Evolutionary conservation across 1,140 invertebrate genomes (phyloP), one percentile per base, ranked within the genome.

Genomic region (Hesperophylax magnus): DNA sequence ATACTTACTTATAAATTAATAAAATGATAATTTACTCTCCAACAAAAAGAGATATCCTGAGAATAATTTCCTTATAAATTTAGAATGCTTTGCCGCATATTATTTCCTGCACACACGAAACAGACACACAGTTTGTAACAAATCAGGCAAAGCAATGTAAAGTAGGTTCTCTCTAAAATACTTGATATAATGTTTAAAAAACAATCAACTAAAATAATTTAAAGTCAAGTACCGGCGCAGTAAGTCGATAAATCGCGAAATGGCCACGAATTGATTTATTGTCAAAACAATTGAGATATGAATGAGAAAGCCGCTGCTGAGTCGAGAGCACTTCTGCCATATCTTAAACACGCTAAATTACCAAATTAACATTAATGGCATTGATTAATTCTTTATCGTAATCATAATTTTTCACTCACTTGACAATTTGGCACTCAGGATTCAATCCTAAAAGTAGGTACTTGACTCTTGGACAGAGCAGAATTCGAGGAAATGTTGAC

Each of bases 371-470:
- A 65, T 65, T 24, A 14, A 27, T 65, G 27, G 3, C 7, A 65
- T 65, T 27, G 27, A 65, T 65, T 65, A 65, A 34, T 27, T 65
- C 17, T 65, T 65, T 65, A 65, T 65, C 61, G 22, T 65, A 17
- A 27, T 65, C 61, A n/a, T 17, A 31, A 27, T 65, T 6, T 27
- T 27, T 31, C 15, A 15, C 9, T 27, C 61, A 65, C 61, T 65
- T 65, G 22, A 65, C 61, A 31, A 27, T 20, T 60, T 14, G 56
- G 56, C 34, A 39, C 34, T 39, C 34, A 9, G 34, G 14, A 22
- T n/a, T 22, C 9, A 9, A 22, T 18, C 56, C 56, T 8, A 60
- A 14, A 22, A 15, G 20, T 3, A 17, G 17, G 22, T 22, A 60
- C 56, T 20, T 60, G 15, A 60, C 56, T 20, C 56, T 60, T 18